Conservation (phyloP, 1,140 invertebrate species). For the Drosophila eugracilis region DNA sequence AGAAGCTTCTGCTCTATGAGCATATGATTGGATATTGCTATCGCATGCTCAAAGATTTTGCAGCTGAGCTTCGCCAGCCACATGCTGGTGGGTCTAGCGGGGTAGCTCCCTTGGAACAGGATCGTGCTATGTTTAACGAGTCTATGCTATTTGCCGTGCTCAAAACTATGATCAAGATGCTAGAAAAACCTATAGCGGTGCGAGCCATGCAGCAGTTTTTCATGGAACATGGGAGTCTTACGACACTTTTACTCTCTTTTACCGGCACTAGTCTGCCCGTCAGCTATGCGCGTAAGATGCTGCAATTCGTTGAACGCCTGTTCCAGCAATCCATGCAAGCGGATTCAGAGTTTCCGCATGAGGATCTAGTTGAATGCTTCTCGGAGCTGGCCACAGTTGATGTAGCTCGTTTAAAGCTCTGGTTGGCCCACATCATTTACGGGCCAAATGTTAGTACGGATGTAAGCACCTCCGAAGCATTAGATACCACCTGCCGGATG, state of each 20-base stretch:
- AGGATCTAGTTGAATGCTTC: slow-evolving; percentile 89
- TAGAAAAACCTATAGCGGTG: slow-evolving; percentile 92
- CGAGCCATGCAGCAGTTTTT: slow-evolving; percentile 94
- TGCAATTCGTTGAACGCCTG: slow-evolving; percentile 92
- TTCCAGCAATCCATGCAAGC: slow-evolving; percentile 88
- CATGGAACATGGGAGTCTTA: slow-evolving; percentile 87
- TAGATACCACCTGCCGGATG: slow-evolving; percentile 58
- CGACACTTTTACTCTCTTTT: slow-evolving; percentile 91
- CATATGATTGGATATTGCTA: slow-evolving; percentile 90
- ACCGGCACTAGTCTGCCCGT: slow-evolving; percentile 89
- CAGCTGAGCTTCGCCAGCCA: slow-evolving; percentile 63
- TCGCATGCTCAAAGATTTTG: slow-evolving; percentile 88
- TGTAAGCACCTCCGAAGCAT: slow-evolving; percentile 55
- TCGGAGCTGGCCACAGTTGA: slow-evolving; percentile 89
- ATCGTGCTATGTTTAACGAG: slow-evolving; percentile 70
- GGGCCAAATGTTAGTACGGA: slow-evolving; percentile 84
- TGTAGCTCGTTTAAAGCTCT: slow-evolving; percentile 88
- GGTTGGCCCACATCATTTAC: slow-evolving; percentile 89
- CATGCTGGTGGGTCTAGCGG: neutral
- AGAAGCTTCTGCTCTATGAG: slow-evolving; percentile 88
- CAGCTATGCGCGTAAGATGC: slow-evolving; percentile 90
- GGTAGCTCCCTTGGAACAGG: slow-evolving; percentile 23
- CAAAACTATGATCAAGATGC: slow-evolving; percentile 92
- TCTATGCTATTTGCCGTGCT: slow-evolving; percentile 77
- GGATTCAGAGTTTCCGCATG: slow-evolving; percentile 87